Base-by-base conservation (phyloP, 2,113 vertebrate species). In the Gasterosteus nipponicus region DNA sequence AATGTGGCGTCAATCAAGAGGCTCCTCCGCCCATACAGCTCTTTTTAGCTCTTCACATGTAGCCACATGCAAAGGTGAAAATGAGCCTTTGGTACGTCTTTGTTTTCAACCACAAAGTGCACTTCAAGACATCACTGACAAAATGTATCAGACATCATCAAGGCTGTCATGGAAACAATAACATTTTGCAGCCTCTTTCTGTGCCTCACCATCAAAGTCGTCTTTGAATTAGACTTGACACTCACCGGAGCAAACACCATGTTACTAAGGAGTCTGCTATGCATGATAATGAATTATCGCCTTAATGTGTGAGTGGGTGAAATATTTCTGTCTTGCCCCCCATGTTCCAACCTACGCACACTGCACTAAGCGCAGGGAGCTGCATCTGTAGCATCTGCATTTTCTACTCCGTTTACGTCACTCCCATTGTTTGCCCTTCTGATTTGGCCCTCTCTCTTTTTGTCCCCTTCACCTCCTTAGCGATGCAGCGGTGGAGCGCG, bases 261-360 rank as follows among this genome's bases (percentile, higher is more conserved):
- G 80, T 84, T 84, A 81, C 86, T 86, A 75, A 85, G 72, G 35
- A 69, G 79, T 69, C 66, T 56, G 81, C 77, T 72, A 51, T 67
- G 85, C 88, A 89, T 86, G 86, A 84, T 77, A 90, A 89, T 86
- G 64, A 72, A 83, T 89, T 78, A 87, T 80, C 77, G 72, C 66
- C 73, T 76, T 88, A 89, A 90, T 86, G 86, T 83, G 71, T 47
- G 81, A 82, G 87, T 91, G 90, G 91, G 81, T 84, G 89, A 89
- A 80, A 78, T 73, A 74, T 84, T 86, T 73, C 80, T 77, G 19
- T 72, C 73, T 79, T 59, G 62, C 69, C 64, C 77, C 86, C 81
- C 63, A 75, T 85, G 82, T 80, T 79, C 39, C 79, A 71, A 58
- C 82, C 86, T 70, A 85, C 77, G 7, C 76, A 73, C 42, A 44